Percentiles rank a stretch among this genome's conserved stretches.
These are phyloP conservation scores for Intellagama lesueurii DNA, from an alignment of 2,797 vertebrate species.

Conservation along the genomic window DNA sequence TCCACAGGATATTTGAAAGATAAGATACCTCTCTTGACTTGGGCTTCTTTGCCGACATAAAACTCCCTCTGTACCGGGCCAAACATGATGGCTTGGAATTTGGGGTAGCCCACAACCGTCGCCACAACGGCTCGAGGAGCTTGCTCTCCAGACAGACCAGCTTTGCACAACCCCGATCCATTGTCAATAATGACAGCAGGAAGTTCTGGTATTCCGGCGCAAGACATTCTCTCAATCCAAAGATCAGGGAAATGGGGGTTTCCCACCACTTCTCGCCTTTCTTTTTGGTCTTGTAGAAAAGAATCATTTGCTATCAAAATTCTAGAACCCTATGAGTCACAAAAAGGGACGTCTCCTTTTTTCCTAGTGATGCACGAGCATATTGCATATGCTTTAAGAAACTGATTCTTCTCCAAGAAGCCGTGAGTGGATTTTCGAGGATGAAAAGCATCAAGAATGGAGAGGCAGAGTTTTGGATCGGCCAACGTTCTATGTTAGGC, in stretches of 20 bases:
- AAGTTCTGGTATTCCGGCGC: accelerated
- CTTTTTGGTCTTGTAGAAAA: too few relatives aligned
- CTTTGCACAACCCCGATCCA: slow-evolving; percentile 25
- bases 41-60: neutral
- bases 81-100: neutral
- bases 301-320: accelerated
- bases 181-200: slow-evolving; percentile 3
- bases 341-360: neutral
- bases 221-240: accelerated
- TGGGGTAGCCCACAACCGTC: slow-evolving; percentile 38
- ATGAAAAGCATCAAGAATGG: neutral
- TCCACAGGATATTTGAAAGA: slow-evolving; percentile 1
- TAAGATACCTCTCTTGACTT: slow-evolving; percentile 20
- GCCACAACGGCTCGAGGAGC: neutral
- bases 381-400: neutral
- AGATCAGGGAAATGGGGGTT: too few relatives aligned
- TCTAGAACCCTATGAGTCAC: neutral
- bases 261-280: neutral
- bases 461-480: neutral
- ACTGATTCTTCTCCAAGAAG: neutral
- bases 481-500: neutral
- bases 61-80: neutral
- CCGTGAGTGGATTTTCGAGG: too few relatives aligned
- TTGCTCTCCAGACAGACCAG: slow-evolving; percentile 28
- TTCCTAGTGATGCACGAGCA: neutral